Conservation (phyloP, 2,888 invertebrate species). For the Tubulanus polymorphus region DNA sequence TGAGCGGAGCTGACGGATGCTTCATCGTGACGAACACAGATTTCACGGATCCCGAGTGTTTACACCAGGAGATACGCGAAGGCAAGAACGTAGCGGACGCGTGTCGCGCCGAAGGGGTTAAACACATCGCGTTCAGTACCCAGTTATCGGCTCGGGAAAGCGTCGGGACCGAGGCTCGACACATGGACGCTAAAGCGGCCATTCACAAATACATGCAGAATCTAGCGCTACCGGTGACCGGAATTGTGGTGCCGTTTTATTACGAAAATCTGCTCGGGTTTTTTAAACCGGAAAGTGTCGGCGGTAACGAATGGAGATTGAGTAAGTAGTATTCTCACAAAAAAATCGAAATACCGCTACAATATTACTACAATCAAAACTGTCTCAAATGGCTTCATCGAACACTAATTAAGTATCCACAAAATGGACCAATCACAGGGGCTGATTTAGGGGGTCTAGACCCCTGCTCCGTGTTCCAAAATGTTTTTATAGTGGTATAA, state of each 20-base stretch:
- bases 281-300: conserved; percentile 23
- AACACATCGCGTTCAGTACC: conserved; percentile 41
- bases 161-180: conserved; percentile 35
- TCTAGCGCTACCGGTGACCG: conserved; percentile 32
- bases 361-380: no score
- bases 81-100: conserved; percentile 41
- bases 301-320: neutral
- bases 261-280: conserved; percentile 36
- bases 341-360: no score
- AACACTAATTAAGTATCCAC: no score
- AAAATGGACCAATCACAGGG: no score
- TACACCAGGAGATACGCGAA: conserved; percentile 32
- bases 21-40: conserved; percentile 40
- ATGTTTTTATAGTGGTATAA: no score
- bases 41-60: conserved; percentile 29
- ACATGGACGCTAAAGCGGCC: conserved; percentile 44
- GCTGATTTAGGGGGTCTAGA: no score
- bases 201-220: conserved; percentile 35
- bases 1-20: conserved; percentile 28
- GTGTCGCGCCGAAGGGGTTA: conserved; percentile 25
- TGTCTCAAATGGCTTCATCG: no score
- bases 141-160: conserved; percentile 35
- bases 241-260: conserved; percentile 36
- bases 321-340: neutral
- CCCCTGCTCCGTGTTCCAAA: no score